phyloP scores from a whole-genome alignment of 1,140 invertebrate species.

The Brachionus asplanchnoidis region DNA sequence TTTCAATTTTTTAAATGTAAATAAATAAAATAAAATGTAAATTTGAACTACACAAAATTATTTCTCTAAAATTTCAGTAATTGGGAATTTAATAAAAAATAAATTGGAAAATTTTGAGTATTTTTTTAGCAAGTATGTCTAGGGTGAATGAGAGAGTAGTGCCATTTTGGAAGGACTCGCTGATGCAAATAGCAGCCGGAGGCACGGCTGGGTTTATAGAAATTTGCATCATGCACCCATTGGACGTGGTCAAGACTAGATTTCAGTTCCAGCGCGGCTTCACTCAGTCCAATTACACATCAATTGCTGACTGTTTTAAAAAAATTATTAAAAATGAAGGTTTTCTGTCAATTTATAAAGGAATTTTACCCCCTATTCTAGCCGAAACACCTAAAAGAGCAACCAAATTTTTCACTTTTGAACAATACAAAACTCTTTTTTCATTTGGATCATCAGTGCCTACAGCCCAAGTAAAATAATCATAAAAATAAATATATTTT shows the following conservation, averaged over 20 bases:
- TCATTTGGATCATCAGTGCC: conserved; percentile 63
- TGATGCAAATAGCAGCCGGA: conserved; percentile 77
- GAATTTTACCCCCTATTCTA: conserved; percentile 80
- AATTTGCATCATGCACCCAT: conserved; percentile 88
- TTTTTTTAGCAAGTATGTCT: neutral
- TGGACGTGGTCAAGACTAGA: conserved; percentile 84
- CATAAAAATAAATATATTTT: conserved; percentile 43
- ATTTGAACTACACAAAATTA: neutral
- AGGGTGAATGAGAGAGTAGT: neutral
- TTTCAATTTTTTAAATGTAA: neutral
- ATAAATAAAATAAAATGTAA: neutral
- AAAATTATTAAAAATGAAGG: conserved; percentile 84
- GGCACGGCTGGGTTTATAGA: conserved; percentile 84
- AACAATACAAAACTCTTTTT: conserved; percentile 81
- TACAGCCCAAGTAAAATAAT: conserved; percentile 6
- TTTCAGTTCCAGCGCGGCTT: conserved; percentile 70
- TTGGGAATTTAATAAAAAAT: neutral
- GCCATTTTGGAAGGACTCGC: conserved; percentile 56
- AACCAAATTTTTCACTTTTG: conserved; percentile 86
- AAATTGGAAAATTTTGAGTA: neutral
- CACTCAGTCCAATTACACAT: conserved; percentile 66
- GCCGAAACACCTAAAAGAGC: conserved; percentile 91
- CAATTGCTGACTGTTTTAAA: conserved; percentile 75
- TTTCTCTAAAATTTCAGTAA: neutral
- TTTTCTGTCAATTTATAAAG: conserved; percentile 66